A percentile compares a stretch with the other conserved stretches of the same genome.
Conservation (phyloP, 2,888 invertebrate species). For the Diarsia rubi region DNA sequence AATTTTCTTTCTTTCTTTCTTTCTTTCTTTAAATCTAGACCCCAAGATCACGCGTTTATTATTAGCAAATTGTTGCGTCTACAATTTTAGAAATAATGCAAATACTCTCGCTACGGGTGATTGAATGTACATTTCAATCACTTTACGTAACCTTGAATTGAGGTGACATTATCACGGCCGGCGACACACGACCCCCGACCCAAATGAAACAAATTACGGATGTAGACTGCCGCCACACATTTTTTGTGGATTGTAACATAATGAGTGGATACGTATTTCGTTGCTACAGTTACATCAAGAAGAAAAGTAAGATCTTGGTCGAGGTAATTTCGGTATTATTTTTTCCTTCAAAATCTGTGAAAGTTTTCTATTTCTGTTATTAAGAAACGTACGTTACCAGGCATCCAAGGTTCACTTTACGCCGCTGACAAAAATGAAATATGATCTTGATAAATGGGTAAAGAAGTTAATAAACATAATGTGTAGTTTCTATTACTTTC, state of each 20-base stretch:
- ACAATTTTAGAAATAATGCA: not conserved
- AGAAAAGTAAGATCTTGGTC: not conserved
- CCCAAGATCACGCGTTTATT: not conserved
- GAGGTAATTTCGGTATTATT: conserved; percentile 1
- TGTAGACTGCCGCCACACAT: conserved; percentile 40
- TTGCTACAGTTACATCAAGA: not conserved
- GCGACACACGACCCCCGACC: conserved; percentile 49
- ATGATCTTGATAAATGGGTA: conserved; percentile 18
- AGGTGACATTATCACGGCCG: conserved; percentile 43
- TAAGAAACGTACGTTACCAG: not conserved
- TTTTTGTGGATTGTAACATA: conserved; percentile 4
- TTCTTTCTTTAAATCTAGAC: too few species aligned
- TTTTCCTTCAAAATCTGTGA: not conserved
- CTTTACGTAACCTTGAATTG: conserved; percentile 32
- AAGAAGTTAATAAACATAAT: conserved; percentile 9
- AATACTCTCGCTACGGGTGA: conserved; percentile 6
- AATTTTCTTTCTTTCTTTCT: too few species aligned
- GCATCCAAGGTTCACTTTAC: not conserved
- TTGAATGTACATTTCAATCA: conserved; percentile 8
- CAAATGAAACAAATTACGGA: conserved; percentile 65
- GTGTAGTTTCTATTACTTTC: conserved; percentile 2
- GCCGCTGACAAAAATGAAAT: not conserved
- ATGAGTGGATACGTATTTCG: not conserved
- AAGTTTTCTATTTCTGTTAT: not conserved
- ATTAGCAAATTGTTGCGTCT: conserved; percentile 3